phyloP scores from a whole-genome alignment of 2,888 invertebrate genomes.

The Drosophila kambysellisi region DNA sequence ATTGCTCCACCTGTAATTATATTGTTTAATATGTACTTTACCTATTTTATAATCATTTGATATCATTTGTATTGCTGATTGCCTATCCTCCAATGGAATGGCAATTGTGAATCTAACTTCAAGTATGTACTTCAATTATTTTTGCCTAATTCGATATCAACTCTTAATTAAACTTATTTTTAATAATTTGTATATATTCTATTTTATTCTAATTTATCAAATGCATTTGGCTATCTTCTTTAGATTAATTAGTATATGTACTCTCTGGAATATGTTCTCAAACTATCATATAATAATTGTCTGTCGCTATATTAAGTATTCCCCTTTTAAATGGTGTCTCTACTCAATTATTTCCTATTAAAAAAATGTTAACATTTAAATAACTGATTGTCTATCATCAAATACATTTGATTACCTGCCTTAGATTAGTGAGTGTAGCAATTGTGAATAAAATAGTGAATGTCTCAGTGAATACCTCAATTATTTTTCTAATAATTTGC shows the following conservation, averaged over 20 bases:
- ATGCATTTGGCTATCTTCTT: not conserved
- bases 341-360: not conserved
- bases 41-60: not conserved
- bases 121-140: not conserved
- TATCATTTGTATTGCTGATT: not conserved
- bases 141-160: not conserved
- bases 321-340: not conserved
- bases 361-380: not conserved
- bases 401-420: not conserved
- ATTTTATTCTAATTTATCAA: too few relatives aligned
- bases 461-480: not conserved
- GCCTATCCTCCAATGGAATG: not conserved
- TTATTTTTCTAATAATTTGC: not conserved
- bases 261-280: not conserved
- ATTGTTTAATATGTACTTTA: not conserved
- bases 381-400: not conserved
- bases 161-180: too few relatives aligned
- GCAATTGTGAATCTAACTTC: not conserved
- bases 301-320: not conserved
- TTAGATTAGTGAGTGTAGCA: not conserved
- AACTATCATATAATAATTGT: not conserved
- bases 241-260: not conserved
- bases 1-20: not conserved
- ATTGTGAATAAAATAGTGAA: not conserved
- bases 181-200: too few relatives aligned